A percentile compares a stretch with the other conserved stretches of the same genome.
phyloP scores from a whole-genome alignment of 2,113 vertebrate species.

The Ptyas mucosa region DNA sequence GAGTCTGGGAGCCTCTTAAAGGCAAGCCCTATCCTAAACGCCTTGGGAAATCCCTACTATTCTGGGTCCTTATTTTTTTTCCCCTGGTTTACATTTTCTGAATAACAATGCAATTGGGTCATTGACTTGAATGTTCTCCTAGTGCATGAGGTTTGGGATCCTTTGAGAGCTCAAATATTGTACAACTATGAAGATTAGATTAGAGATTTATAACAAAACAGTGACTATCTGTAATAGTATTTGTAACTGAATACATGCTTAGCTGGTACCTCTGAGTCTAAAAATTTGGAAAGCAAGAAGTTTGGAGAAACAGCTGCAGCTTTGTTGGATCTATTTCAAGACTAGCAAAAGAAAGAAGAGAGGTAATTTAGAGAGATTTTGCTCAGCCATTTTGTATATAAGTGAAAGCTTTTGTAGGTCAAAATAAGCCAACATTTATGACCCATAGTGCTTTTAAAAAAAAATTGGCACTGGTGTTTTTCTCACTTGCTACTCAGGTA shows the following conservation, averaged over 20 bases:
- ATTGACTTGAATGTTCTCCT: neutral
- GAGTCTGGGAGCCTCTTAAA: neutral
- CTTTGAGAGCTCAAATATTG: neutral
- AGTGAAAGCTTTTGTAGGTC: constrained; percentile 31
- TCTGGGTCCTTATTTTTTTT: neutral
- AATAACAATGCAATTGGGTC: neutral
- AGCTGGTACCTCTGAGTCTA: neutral
- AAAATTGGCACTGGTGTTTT: constrained; percentile 26
- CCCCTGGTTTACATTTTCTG: neutral
- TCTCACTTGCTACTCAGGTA: constrained; percentile 53
- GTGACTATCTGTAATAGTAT: neutral
- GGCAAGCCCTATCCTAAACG: neutral
- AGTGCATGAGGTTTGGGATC: neutral
- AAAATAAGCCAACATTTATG: constrained; percentile 36
- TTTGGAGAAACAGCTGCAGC: neutral
- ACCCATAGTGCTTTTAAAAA: neutral
- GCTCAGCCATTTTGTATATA: constrained; percentile 27
- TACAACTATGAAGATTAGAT: neutral
- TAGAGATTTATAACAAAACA: neutral
- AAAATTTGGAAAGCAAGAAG: neutral
- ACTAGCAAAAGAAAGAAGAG: constrained; percentile 18
- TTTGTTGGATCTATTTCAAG: constrained; percentile 16
- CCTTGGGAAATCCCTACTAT: neutral
- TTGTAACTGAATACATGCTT: neutral
- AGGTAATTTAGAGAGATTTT: constrained; percentile 26